These are phyloP conservation scores for Lycocorax pyrrhopterus DNA, from an alignment of 2,113 vertebrate genomes.

Conservation along the genomic window DNA sequence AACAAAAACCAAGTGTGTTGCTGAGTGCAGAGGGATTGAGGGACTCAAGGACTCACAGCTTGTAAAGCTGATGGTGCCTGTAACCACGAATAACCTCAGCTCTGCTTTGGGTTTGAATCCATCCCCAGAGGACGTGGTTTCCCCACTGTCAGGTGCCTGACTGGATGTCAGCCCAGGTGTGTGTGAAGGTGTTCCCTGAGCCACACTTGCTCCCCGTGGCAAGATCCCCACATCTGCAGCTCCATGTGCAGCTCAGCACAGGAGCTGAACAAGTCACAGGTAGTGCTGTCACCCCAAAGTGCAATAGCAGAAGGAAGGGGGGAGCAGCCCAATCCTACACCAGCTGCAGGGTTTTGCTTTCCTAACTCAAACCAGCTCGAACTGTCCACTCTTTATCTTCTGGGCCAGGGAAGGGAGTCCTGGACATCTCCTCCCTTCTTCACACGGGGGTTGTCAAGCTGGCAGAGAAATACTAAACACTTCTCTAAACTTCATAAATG, in stretches of 20 bases:
- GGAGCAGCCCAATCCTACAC: neutral
- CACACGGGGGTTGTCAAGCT: neutral
- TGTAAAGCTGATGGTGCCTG: neutral
- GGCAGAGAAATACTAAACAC: neutral
- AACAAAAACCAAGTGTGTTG: neutral
- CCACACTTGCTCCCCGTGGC: rapidly evolving
- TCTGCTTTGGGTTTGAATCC: neutral
- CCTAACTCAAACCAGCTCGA: neutral
- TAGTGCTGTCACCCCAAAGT: rapidly evolving
- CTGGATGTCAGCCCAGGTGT: neutral
- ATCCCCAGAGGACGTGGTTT: neutral
- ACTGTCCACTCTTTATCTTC: neutral
- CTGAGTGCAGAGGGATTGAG: neutral
- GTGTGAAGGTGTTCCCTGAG: neutral
- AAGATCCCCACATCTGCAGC: neutral
- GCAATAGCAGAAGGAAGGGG: neutral
- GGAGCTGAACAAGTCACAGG: neutral
- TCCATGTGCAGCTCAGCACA: neutral
- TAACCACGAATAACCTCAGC: neutral
- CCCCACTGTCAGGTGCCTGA: neutral
- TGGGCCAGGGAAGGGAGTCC: neutral
- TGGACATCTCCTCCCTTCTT: neutral
- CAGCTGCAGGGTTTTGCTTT: neutral
- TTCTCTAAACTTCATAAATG: slow-evolving; percentile 23
- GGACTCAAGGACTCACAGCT: neutral